Percentiles rank a stretch among this genome's conserved stretches.
phyloP scores from a whole-genome alignment of 2,888 invertebrate species.

The Encarsia formosa region DNA sequence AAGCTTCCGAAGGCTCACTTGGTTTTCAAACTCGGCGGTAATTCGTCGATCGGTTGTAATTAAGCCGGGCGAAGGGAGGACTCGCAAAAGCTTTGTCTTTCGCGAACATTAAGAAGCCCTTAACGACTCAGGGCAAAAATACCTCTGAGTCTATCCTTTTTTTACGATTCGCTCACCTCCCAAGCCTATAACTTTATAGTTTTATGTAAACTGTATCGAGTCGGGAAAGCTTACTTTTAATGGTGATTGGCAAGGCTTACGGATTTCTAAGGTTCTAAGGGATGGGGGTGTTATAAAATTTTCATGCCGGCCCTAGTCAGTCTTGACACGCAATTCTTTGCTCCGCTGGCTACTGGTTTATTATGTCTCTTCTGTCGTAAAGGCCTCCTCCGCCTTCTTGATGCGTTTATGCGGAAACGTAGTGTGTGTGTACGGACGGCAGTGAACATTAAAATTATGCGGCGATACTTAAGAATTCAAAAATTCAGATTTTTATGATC shows the following conservation, averaged over 20 bases:
- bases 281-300: conserved; percentile 31
- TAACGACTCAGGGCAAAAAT: conserved; percentile 49
- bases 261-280: background rate
- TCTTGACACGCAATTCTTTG: conserved; percentile 44
- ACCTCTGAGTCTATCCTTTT: conserved; percentile 28
- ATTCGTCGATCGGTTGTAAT: conserved; percentile 44
- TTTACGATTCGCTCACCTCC: background rate
- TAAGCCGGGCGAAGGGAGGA: conserved; percentile 30
- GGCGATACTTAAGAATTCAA: conserved; percentile 23
- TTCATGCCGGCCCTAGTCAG: conserved; percentile 33
- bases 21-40: conserved; percentile 22
- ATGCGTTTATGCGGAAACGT: too few relatives aligned
- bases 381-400: too few relatives aligned
- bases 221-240: conserved; percentile 43
- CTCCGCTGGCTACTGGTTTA: conserved; percentile 22
- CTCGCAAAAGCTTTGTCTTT: conserved; percentile 24
- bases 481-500: conserved; percentile 29
- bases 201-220: conserved; percentile 51
- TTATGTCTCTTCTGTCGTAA: conserved; percentile 7
- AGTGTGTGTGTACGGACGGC: background rate
- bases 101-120: conserved; percentile 17
- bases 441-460: conserved; percentile 24
- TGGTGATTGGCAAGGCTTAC: conserved; percentile 45
- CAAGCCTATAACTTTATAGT: conserved; percentile 47
- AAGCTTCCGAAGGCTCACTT: too few relatives aligned